Base-by-base conservation (phyloP, 2,797 vertebrate genomes). In the Austrolebias charrua region DNA sequence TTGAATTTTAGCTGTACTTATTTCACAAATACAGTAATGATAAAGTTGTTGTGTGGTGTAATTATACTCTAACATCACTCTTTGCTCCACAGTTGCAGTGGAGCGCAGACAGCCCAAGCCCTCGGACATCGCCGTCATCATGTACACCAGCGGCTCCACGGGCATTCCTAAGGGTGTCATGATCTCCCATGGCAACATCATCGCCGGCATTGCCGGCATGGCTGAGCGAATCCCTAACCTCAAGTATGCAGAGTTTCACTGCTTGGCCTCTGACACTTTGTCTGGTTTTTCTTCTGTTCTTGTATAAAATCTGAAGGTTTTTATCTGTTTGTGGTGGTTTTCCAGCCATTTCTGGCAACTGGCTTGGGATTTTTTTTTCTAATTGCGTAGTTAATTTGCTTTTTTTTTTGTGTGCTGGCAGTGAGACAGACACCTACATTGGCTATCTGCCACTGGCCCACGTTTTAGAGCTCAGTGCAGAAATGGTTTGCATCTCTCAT, bases 131-230 rank as follows among this genome's bases (percentile, higher is more conserved):
- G 97, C 97, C 0, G 97, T 99, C 72, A 96, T 99, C 90, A 99
- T 99, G 97, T 99, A 99, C 77, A 99, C 97, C 28, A 99, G 97
- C 44, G 97, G 97, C 45, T 99, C 97, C 77, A 99, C 97, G 0
- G 97, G 96, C 63, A 89, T 98, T 71, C 97, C 97, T 62, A 99
- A 99, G 86, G 97, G 97, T 65, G 97, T 99, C 76, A 96, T 98
- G 95, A 96, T 99, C 87, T 98, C 97, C 43, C 97, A 99, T 66
- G 93, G 94, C 81, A 99, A 99, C 91, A 89, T 99, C 75, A 94
- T 98, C 33, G 95, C 97, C 50, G 95, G 94, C 40, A 94, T 98
- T 86, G 95, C 96, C 2, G 97, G 97, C 79, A 98, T 98, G 97
- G 95, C 96, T 2, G 95, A 96, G 81, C 93, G 96, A 60, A 97